Evolutionary conservation across 2,888 invertebrate genomes (phyloP), one percentile per base, ranked within the genome.

Genomic region (Drosophila acutilabella): DNA sequence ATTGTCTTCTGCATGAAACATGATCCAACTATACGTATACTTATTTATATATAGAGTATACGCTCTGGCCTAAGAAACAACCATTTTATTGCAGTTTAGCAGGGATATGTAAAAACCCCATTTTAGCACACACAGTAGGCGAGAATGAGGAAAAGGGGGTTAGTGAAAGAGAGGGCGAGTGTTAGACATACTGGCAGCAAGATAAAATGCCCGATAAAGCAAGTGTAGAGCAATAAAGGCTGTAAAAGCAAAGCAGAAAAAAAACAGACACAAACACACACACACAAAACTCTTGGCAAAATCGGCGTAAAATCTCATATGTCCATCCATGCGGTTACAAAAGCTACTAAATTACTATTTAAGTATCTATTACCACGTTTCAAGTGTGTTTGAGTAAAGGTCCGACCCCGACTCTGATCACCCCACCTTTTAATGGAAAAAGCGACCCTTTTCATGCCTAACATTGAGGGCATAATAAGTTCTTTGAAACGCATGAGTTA

Each of bases 301-400:
- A 77, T 78, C 76, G 72, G 77, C 87, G 78, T 83, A 85, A 84
- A 89, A 82, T 83, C 85, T 78, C 74, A 79, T 80, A 89, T 85
- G 78, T 82, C 74, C 85, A 89, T 79, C 85, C 85, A 81, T 74
- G 78, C 74, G 87, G 82, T 78, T 75, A 72, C 73, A 75, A 78
- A 79, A 87, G 81, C 90, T 88, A 81, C 80, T 77, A 89, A 89
- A 89, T 85, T 78, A 85, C 81, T 77, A 79, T 89, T 82, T 87
- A 88, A 84, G 81, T 88, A 87, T 85, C 88, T 87, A 85, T 88
- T 89, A 89, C 77, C 79, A 68, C 66, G 80, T 76, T 77, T 76
- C 78, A 88, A 88, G 83, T 82, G 83, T 82, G 36, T 36, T 74
- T 64, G 80, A 66, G 69, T 7, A 18, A 64, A 68, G 68, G 66